Base-by-base conservation (phyloP, 2,888 invertebrate species). In the Pseudococcus viburni region DNA sequence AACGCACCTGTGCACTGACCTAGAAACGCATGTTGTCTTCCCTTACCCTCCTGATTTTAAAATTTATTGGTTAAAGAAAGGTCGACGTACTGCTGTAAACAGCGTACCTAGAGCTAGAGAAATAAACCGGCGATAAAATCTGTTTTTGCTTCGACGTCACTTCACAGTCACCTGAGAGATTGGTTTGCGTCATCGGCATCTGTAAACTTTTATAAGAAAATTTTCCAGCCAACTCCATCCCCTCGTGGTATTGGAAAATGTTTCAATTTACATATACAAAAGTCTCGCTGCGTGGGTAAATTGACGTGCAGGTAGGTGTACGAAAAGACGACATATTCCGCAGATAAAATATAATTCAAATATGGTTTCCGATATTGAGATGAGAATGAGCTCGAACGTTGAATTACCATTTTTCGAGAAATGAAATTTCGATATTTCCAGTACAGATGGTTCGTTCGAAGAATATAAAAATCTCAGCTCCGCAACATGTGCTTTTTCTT, bases 1-100 rank as follows among this genome's bases (percentile, higher is more conserved):
- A n/a, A 59, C 59, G 59, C 59, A 59, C 59, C 59, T 59, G 59
- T 59, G 59, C 59, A 59, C 59, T 59, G 59, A 59, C 59, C 59
- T 59, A 59, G 59, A 59, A 19, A 59, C 59, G 59, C 59, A 59
- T 19, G 19, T 59, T 51, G 15, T 15, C 15, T 19, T 19, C 59
- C 59, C 59, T 59, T 19, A 6, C 59, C 59, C 19, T 5, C 19
- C 19, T 15, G 17, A 0, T 17, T 11, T 6, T 59, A 19, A 8
- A 59, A 19, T 59, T 59, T 59, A 59, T 59, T 59, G 7, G 19
- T 59, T 7, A n/a, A n/a, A 59, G 59, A 59, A n/a, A 59, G 59
- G 59, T 59, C 19, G 59, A 59, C 59, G 59, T 19, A 59, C 59
- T 59, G 59, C 6, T 0, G 59, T 59, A 19, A 59, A 59, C 59